Base-by-base conservation (phyloP, 2,797 vertebrate species). In the Borostomias antarcticus region DNA sequence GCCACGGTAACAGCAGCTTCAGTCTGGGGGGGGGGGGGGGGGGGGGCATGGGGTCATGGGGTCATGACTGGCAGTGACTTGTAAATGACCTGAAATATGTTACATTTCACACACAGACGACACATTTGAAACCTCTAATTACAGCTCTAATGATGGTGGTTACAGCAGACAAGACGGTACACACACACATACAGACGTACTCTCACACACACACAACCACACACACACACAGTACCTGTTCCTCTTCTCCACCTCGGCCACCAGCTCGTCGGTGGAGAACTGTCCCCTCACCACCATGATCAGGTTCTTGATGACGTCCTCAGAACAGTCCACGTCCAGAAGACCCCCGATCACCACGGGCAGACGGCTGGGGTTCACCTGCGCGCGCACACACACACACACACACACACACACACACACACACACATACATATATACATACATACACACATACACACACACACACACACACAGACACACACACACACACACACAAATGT, bases 171-270 rank as follows among this genome's bases (percentile, higher is more conserved):
- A 54, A 5, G 11, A 54, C 52, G 15, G 9, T 26, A 54, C 25
- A 54, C 15, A 13, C 2, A 15, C 17, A 17, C 25, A 17, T 4
- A 29, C 10, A 5, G 1, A 54, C 17, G 35, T 5, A 58, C 29
- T 33, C 28, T 11, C 10, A 54, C 13, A 54, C 13, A 54, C 13
- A 54, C 10, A 30, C 26, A n/a, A 26, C n/a, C n/a, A 30, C 29
- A 10, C 15, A 5, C 48, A 9, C 60, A 1, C 0, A 45, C 2
- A 48, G 0, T 84, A 97, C 96, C 95, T 85, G 84, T 97, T 97
- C 82, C 95, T 94, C 82, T 97, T 97, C 79, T 97, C 96, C 45
- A 96, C 96, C 89, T 98, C 95, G 11, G 94, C 94, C 70, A 98
- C 95, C 67, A 93, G 81, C 63, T 95, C 94, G 67, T 96, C 95